Evolutionary conservation across 2,888 invertebrate species (phyloP), one percentile per base, ranked within the genome.

Genomic region (Luperina testacea): DNA sequence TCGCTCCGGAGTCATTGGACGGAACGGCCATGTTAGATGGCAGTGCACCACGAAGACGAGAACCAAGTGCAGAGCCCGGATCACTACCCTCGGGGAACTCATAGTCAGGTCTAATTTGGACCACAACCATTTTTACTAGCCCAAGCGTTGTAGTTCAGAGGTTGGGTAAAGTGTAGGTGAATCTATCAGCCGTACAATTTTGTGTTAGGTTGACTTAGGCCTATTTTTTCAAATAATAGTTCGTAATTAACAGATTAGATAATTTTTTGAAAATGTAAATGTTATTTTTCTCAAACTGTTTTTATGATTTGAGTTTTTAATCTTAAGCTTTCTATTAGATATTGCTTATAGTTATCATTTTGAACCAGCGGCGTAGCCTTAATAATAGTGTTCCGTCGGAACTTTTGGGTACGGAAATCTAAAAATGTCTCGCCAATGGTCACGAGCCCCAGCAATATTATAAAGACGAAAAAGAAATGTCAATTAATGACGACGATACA

Each of bases 11-110:
- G 75, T 80, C 27, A 27, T 77, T 7, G 89, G 90, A 0, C 59
- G 61, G 17, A 88, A 82, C n/a, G 84, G 82, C 24, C 89, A 87
- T 65, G 80, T 80, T 0, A 85, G 92, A 17, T 92, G 92, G 92
- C 92, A 92, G 75, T 93, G 93, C 71, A 86, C 89, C 42, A 90
- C 87, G 24, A 88, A 90, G 71, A 87, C 85, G 17, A 87, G 90
- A 53, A 91, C 90, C 7, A 90, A 88, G 42, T 93, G 92, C 51
- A 89, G 45, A 78, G 92, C 92, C 0, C 85, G 76, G 69, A 72
- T 92, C 48, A 85, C 89, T 42, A 93, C 92, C 3, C n/a, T 79
- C 11, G 86, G 78, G 7, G 51, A 83, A 8, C 0, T 67, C 0
- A 75, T 88, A 11, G 11, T 88, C 13, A 89, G 59, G 72, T 38